Evolutionary conservation across 2,113 vertebrate genomes (phyloP), one percentile per base, ranked within the genome.

Genomic region (mouse (Mus musculus)): DNA sequence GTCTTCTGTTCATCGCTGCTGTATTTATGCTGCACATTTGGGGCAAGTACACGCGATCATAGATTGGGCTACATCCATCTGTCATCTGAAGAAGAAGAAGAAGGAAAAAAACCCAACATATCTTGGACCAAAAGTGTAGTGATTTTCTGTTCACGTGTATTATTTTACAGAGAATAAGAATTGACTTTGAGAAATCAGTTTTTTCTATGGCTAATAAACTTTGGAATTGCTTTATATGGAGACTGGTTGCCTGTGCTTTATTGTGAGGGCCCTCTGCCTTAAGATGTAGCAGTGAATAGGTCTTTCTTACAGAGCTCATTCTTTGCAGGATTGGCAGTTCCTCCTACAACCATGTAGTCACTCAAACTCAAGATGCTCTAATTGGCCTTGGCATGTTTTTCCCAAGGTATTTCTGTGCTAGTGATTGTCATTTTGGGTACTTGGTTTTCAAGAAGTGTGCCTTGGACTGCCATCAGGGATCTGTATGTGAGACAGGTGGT

Each of bases 21-120:
- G 99, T 99, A 96, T 99, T 99, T 98, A 99, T 99, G 99, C 99
- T 99, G 98, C 99, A 99, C 98, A 99, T 99, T 99, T 99, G 99
- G 99, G 99, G 99, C 97, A 99, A 99, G 98, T 99, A 99, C 98
- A 99, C 99, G 90, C 99, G 99, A 96, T 99, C 99, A 59, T 99
- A 99, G 99, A 98, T 96, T 96, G 75, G 39, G 78, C 97, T 97
- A n/a, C 97, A 97, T 97, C 97, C 98, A 98, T 97, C 98, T 81
- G 33, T 96, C 98, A 98, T 98, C 95, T 91, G 96, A 98, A 96
- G 97, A 95, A 97, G 96, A 54, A 96, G 93, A 77, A 56, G 54
- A 14, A 56, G 13, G 13, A 49, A 88, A 96, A 92, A 90, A 88
- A 46, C 22, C 96, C 96, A 98, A 96, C 98, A 97, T 98, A 98